These are phyloP conservation scores for Ophioninae sp. DNA, from an alignment of 2,888 invertebrate genomes.

Conservation along the genomic window DNA sequence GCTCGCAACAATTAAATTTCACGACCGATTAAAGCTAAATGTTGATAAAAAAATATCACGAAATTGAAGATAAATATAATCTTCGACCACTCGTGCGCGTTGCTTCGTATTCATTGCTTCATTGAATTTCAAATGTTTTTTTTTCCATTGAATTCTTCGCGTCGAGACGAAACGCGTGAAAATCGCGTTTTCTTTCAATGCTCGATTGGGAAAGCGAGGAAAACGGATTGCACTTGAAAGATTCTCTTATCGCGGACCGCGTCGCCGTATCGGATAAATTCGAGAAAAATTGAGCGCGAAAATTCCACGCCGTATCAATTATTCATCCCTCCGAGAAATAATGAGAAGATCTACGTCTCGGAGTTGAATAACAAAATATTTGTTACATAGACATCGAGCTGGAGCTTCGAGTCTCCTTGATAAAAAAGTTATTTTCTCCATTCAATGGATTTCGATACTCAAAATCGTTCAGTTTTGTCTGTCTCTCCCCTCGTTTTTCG, in stretches of 20 bases:
- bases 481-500: slow-evolving; percentile 23
- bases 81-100: too few relatives aligned
- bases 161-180: background rate
- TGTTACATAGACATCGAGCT: background rate
- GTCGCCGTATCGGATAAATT: slow-evolving; percentile 15
- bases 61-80: too few relatives aligned
- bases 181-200: background rate
- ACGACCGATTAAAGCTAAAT: too few relatives aligned
- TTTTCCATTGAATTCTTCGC: background rate
- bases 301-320: slow-evolving; percentile 30
- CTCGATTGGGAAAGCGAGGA: background rate
- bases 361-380: slow-evolving; percentile 5
- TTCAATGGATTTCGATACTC: slow-evolving; percentile 32
- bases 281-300: slow-evolving; percentile 14
- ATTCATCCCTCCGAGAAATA: slow-evolving; percentile 19
- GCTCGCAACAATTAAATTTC: too few relatives aligned
- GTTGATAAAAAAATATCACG: too few relatives aligned
- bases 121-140: background rate
- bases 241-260: background rate
- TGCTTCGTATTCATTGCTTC: too few relatives aligned
- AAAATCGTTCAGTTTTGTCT: slow-evolving; percentile 38
- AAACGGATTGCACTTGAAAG: slow-evolving; percentile 8
- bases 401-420: slow-evolving; percentile 27
- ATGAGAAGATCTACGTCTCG: slow-evolving; percentile 23
- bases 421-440: slow-evolving; percentile 32